A percentile compares a stretch with the other conserved stretches of the same genome.
Evolutionary conservation across 2,888 invertebrate species (phyloP).

Genomic region (Idaea straminata): DNA sequence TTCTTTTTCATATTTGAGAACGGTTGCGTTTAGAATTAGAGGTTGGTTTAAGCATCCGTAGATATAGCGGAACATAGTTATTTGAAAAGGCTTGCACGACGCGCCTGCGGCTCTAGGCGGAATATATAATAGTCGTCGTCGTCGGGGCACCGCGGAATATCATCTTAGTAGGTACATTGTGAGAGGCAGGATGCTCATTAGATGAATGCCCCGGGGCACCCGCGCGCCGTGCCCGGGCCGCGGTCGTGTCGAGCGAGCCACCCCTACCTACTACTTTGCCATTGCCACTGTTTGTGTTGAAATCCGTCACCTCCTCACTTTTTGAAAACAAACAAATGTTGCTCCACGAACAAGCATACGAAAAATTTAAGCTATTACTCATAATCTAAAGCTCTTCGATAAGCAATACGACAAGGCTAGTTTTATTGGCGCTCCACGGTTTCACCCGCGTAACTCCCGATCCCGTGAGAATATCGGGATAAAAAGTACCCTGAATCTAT

Average conservation of each 20-base stretch:
- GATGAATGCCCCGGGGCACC: constrained; percentile 67
- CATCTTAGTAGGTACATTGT: constrained; percentile 70
- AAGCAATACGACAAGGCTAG: no score
- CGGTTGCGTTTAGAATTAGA: constrained; percentile 52
- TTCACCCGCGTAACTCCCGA: no score
- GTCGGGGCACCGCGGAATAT: constrained; percentile 67
- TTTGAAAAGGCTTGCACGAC: constrained; percentile 66
- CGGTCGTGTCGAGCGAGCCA: constrained; percentile 23
- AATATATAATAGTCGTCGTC: constrained; percentile 74
- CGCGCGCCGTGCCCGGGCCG: constrained; percentile 16
- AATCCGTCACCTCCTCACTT: no score
- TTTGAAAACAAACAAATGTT: no score
- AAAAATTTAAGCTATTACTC: no score
- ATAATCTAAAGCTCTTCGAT: no score
- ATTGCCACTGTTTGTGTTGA: not conserved
- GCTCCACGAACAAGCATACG: no score
- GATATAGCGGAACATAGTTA: constrained; percentile 59
- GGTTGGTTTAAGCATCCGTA: constrained; percentile 47
- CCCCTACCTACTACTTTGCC: constrained; percentile 42
- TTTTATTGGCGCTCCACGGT: no score
- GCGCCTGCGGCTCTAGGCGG: constrained; percentile 57
- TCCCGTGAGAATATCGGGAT: no score
- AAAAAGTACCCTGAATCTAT: no score
- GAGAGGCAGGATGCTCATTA: constrained; percentile 78
- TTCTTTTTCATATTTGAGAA: constrained; percentile 23